Conservation (phyloP, 2,113 vertebrate species). For the Nipponia nippon region DNA sequence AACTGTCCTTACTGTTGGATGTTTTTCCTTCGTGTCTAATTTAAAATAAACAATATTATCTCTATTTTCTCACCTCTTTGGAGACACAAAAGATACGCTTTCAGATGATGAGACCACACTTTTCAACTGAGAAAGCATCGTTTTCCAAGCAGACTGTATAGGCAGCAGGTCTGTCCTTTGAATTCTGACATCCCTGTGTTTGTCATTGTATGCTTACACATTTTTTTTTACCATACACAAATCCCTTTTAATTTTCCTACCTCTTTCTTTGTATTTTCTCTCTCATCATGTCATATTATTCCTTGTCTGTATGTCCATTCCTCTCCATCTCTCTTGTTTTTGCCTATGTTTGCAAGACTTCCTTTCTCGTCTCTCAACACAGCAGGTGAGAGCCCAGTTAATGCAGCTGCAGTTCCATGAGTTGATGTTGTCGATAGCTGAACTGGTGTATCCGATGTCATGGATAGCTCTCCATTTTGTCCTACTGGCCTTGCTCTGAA, state of each 20-base stretch:
- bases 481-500: conserved; percentile 16
- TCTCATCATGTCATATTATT: neutral
- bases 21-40: neutral
- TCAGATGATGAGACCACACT: neutral
- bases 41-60: neutral
- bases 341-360: neutral
- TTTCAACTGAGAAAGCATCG: neutral
- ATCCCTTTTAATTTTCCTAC: neutral
- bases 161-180: neutral
- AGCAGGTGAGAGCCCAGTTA: neutral
- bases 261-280: neutral
- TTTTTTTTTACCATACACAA: neutral
- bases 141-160: neutral
- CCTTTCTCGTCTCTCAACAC: neutral
- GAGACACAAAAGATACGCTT: neutral
- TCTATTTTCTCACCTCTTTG: neutral
- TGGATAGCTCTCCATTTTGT: neutral
- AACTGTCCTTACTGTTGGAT: neutral
- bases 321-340: neutral
- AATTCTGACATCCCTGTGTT: neutral
- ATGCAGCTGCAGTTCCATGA: neutral
- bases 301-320: neutral
- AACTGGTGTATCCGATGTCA: neutral
- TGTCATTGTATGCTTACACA: neutral
- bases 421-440: neutral